Percentiles rank a stretch among this genome's conserved stretches.
Evolutionary conservation across 53 echinoderm and acorn worm genomes (phyloP).

Genomic region (Antedon mediterranea): DNA sequence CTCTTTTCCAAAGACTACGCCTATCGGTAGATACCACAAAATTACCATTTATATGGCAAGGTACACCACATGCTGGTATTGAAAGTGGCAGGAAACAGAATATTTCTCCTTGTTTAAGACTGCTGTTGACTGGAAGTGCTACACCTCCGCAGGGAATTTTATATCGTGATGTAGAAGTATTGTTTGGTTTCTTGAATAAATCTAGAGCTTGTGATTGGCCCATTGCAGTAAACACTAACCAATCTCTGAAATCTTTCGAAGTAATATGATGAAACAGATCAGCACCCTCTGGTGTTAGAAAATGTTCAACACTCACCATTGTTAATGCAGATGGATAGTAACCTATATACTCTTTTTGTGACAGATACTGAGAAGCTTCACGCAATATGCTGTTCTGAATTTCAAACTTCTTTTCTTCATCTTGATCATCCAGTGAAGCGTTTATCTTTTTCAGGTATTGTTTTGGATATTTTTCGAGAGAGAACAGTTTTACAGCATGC

Average conservation of each 20-base stretch:
- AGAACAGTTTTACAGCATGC: not conserved
- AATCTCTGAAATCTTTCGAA: conserved; percentile 5
- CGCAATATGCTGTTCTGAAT: not conserved
- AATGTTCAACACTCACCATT: not conserved
- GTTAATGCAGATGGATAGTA: not conserved
- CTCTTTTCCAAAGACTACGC: not conserved
- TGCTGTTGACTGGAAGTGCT: not conserved
- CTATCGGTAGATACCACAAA: conserved; percentile 31
- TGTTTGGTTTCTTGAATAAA: not conserved
- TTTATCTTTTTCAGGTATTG: not conserved
- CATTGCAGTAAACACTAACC: not conserved
- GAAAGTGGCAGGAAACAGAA: conserved; percentile 59
- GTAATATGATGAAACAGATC: conserved; percentile 35
- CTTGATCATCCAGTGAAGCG: too few species aligned
- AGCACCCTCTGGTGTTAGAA: conserved; percentile 5
- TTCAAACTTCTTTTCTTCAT: not conserved
- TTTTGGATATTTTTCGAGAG: not conserved
- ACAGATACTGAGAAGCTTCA: not conserved
- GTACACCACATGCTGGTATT: conserved; percentile 28
- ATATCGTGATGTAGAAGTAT: not conserved
- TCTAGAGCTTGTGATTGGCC: not conserved
- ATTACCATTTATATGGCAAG: too few species aligned
- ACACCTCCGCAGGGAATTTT: conserved; percentile 5
- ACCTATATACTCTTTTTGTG: not conserved
- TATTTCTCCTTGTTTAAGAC: conserved; percentile 1